Evolutionary conservation across 2,113 vertebrate species (phyloP).

Genomic region (Indicator indicator): DNA sequence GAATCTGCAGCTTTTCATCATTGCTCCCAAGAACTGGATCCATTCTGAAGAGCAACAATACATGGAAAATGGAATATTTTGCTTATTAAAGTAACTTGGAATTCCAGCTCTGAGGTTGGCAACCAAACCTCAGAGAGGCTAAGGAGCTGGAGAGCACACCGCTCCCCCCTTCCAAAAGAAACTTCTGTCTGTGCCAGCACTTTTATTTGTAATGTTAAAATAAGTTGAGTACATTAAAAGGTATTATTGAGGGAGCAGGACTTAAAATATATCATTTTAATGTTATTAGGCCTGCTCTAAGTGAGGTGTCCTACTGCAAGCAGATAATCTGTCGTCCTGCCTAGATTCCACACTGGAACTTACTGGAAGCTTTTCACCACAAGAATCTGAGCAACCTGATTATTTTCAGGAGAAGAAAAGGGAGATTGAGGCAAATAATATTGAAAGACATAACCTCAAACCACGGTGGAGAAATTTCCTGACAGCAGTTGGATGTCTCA

Average conservation of each 20-base stretch:
- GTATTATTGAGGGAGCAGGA: conserved; percentile 21
- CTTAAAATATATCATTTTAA: conserved; percentile 47
- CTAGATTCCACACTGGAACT: conserved; percentile 41
- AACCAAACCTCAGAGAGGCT: background rate
- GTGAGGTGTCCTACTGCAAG: conserved; percentile 50
- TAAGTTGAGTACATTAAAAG: conserved; percentile 54
- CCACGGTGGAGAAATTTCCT: conserved; percentile 43
- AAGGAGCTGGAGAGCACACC: conserved; percentile 45
- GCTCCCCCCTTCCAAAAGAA: conserved; percentile 59
- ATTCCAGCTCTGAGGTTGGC: conserved; percentile 58
- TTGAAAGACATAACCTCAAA: conserved; percentile 63
- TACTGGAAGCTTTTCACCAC: conserved; percentile 69
- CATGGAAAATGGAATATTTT: conserved; percentile 56
- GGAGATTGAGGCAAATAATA: conserved; percentile 40
- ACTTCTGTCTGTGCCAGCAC: conserved; percentile 29
- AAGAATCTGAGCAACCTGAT: conserved; percentile 47
- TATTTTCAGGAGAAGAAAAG: conserved; percentile 61
- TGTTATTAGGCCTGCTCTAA: conserved; percentile 44
- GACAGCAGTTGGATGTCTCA: background rate
- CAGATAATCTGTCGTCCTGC: conserved; percentile 26
- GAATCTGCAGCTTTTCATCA: background rate
- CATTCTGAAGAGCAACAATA: conserved; percentile 23
- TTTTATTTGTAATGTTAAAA: conserved; percentile 51
- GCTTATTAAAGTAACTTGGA: conserved; percentile 47
- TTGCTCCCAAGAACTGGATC: conserved; percentile 17